Evolutionary conservation across 2,888 invertebrate genomes (phyloP).

Genomic region (Parapristionchus giblindavisi): DNA sequence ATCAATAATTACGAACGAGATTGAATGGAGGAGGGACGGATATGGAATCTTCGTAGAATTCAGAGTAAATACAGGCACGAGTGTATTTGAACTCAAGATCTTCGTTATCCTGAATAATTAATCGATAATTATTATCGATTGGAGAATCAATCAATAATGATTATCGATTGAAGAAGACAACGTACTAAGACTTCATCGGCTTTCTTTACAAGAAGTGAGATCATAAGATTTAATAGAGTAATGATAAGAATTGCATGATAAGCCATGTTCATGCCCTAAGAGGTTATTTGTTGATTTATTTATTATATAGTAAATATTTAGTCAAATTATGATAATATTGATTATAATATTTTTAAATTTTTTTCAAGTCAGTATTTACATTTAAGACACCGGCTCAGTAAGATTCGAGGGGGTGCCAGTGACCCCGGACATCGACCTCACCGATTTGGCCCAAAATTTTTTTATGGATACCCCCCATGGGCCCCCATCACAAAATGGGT

Average conservation of each 20-base stretch:
- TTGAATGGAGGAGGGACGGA: conserved; percentile 64
- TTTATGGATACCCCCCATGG: too few relatives aligned
- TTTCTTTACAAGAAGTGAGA: conserved; percentile 59
- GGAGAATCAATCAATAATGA: background rate
- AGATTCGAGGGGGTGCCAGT: too few relatives aligned
- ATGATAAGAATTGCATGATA: conserved; percentile 61
- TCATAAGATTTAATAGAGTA: conserved; percentile 63
- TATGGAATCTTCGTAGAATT: conserved; percentile 52
- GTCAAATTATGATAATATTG: background rate
- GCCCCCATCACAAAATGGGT: too few relatives aligned
- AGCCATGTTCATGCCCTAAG: background rate
- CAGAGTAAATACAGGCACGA: conserved; percentile 56
- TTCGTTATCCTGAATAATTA: conserved; percentile 56
- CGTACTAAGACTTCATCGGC: conserved; percentile 59
- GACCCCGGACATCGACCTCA: too few relatives aligned
- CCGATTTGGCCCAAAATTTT: too few relatives aligned
- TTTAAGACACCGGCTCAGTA: too few relatives aligned
- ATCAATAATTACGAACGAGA: background rate
- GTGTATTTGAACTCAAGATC: conserved; percentile 65
- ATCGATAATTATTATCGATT: background rate
- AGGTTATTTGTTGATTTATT: background rate
- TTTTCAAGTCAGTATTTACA: too few relatives aligned
- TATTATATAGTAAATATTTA: background rate
- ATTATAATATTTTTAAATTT: too few relatives aligned
- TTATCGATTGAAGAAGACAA: background rate